These are phyloP conservation scores for Megastigmus dorsalis DNA, from an alignment of 2,888 invertebrate species.

Conservation along the genomic window DNA sequence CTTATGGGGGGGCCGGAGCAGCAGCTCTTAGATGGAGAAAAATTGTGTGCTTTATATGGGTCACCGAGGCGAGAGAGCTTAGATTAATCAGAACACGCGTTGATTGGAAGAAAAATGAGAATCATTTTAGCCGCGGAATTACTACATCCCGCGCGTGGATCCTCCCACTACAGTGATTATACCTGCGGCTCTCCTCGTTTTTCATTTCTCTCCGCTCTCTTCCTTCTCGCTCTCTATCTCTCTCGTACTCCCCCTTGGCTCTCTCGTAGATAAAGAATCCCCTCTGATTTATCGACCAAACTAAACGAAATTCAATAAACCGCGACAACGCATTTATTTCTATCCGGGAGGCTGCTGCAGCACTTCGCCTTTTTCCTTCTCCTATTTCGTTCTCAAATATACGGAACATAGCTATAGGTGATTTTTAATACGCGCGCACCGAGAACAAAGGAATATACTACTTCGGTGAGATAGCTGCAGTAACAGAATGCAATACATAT, in stretches of 20 bases:
- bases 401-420: too few relatives aligned
- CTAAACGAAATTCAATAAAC: conserved; percentile 16
- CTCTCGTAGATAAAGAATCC: conserved; percentile 9
- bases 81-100: conserved; percentile 10
- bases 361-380: not conserved
- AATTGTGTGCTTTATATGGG: not conserved
- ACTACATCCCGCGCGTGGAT: not conserved
- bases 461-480: too few relatives aligned
- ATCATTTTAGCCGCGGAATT: conserved; percentile 12
- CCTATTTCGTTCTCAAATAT: not conserved
- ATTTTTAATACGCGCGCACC: too few relatives aligned
- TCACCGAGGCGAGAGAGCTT: not conserved
- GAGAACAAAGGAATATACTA: too few relatives aligned
- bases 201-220: not conserved
- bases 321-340: conserved; percentile 8
- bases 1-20: too few relatives aligned
- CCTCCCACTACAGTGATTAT: conserved; percentile 2
- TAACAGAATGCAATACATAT: too few relatives aligned
- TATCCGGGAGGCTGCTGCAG: too few relatives aligned
- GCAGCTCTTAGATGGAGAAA: not conserved
- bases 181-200: conserved; percentile 4
- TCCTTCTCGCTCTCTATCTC: too few relatives aligned
- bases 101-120: conserved; percentile 17
- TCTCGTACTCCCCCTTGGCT: too few relatives aligned
- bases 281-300: conserved; percentile 7